Conservation (phyloP, 1,140 invertebrate genomes). For the Drosophila equinoxialis region DNA sequence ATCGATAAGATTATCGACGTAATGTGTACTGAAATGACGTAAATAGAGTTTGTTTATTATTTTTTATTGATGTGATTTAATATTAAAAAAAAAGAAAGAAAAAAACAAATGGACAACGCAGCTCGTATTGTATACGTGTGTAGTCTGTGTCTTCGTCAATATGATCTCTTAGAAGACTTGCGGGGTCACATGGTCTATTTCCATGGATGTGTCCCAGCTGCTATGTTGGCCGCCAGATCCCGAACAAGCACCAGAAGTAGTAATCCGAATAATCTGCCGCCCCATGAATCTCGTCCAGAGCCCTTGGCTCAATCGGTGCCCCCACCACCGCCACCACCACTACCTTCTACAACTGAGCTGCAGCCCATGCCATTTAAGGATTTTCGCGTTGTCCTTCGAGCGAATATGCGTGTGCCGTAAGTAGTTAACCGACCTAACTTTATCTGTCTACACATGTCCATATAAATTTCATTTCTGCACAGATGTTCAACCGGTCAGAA, state of each 20-base stretch:
- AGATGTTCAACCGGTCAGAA: conserved; percentile 84
- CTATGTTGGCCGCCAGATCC: conserved; percentile 17
- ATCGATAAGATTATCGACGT: background rate
- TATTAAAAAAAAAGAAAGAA: no score
- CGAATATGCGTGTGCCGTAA: conserved; percentile 53
- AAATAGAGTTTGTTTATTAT: background rate
- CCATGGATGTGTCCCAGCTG: conserved; percentile 56
- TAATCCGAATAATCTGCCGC: conserved; percentile 11
- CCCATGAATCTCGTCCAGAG: background rate
- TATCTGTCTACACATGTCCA: no score
- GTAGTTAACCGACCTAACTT: background rate
- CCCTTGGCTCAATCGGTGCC: background rate
- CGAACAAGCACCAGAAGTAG: background rate
- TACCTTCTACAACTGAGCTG: conserved; percentile 34
- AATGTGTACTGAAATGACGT: background rate
- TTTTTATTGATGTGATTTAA: background rate
- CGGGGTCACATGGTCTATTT: conserved; percentile 84
- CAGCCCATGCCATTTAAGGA: conserved; percentile 74
- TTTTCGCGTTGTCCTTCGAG: conserved; percentile 64
- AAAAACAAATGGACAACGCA: conserved; percentile 37
- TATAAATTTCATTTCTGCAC: background rate
- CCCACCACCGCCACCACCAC: background rate
- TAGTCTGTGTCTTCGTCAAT: conserved; percentile 84
- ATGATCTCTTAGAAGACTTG: conserved; percentile 83
- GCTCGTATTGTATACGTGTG: conserved; percentile 83